Base-by-base conservation (phyloP, 1,140 invertebrate genomes). In the Rhyacophila brunnea region DNA sequence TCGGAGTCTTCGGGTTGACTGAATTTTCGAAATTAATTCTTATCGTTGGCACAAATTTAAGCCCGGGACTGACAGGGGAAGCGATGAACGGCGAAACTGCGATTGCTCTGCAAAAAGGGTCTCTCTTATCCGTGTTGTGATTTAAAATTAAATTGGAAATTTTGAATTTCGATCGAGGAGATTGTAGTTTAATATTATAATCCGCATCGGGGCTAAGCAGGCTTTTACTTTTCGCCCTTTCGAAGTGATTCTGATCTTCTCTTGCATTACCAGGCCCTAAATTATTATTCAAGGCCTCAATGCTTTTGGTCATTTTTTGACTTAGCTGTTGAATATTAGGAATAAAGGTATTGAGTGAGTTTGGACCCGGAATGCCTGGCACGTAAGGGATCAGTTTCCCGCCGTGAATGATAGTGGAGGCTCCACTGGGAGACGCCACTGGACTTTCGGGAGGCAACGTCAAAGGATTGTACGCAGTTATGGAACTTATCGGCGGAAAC, bases 331-430 rank as follows among this genome's bases (percentile, higher is more conserved):
- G 69, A 66, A 1, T 60, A 66, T 43, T 66, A 19, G 0, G 70
- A 47, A 78, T 58, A 62, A 74, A 79, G 6, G 78, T 69, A 36
- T 77, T 75, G 54, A 75, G 69, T 10, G 81, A 85, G 59, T 87
- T 85, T 1, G 91, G 91, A 32, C 91, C 91, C 0, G 91, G 91
- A 71, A 93, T 93, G 9, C 91, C 91, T 1, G 90, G 91, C 4
- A 93, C 90, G 71, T 89, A 87, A 3, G 89, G 88, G 65, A 92
- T 88, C 6, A 87, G 72, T 69, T 89, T 89, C n/a, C 85, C 88
- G 18, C 83, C 80, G 53, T 86, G 84, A 20, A 85, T 68, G 62
- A 86, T 85, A 10, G 86, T 88, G 7, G 77, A 68, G 32, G 75
- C 70, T 14, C 74, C 76, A 64, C 70, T 74, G 17, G 78, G 75